Conservation (phyloP, 2,888 invertebrate species). For the Eilema griseolum region DNA sequence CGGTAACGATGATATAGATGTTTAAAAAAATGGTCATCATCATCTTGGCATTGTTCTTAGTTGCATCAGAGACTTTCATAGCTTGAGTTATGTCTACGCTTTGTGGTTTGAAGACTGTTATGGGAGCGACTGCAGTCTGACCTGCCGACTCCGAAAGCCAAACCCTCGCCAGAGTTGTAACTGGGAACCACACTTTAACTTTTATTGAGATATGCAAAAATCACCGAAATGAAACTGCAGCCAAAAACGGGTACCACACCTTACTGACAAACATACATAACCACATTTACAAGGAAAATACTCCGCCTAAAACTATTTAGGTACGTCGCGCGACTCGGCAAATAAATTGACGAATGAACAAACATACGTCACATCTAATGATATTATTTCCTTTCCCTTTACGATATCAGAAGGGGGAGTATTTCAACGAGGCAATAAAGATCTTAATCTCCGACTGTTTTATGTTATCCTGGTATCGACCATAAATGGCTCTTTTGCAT, state of each 20-base stretch:
- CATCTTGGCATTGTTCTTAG: neutral
- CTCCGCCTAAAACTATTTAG: slow-evolving; percentile 12
- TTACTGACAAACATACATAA: neutral
- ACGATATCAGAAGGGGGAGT: slow-evolving; percentile 38
- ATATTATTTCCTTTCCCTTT: slow-evolving; percentile 33
- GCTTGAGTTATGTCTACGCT: too few species aligned
- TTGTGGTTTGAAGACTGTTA: too few species aligned
- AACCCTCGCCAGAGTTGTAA: too few species aligned
- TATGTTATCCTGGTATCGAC: slow-evolving; percentile 47
- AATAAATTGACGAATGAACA: slow-evolving; percentile 31
- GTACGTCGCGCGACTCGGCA: slow-evolving; percentile 16
- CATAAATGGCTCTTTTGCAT: slow-evolving; percentile 35
- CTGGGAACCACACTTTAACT: too few species aligned
- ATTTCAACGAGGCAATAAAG: slow-evolving; percentile 47
- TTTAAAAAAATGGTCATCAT: neutral
- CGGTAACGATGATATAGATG: too few species aligned
- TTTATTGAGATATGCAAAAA: neutral
- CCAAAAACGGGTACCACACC: neutral
- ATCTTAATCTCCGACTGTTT: slow-evolving; percentile 45
- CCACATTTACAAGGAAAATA: slow-evolving; percentile 14
- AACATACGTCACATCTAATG: slow-evolving; percentile 35
- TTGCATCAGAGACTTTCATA: too few species aligned
- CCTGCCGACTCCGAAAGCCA: too few species aligned
- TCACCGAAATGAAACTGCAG: neutral
- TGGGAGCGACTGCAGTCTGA: too few species aligned